phyloP scores from a whole-genome alignment of 1,140 invertebrate species.

The Muscidifurax raptorellus region DNA sequence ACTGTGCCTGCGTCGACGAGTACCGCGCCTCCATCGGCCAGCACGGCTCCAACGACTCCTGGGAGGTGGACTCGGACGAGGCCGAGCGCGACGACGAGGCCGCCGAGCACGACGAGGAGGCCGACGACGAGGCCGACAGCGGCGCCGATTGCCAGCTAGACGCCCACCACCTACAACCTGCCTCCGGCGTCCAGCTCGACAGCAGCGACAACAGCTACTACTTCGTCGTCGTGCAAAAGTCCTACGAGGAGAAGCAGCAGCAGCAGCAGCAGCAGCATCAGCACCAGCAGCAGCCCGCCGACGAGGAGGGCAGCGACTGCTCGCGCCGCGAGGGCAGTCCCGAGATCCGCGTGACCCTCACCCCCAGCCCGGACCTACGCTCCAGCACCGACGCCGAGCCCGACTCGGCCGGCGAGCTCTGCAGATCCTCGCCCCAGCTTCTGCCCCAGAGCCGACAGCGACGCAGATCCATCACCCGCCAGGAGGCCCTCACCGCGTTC shows the following conservation, averaged over 20 bases:
- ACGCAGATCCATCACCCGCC: slow-evolving; percentile 79
- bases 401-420: slow-evolving; percentile 46
- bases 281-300: not conserved
- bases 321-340: slow-evolving; percentile 70
- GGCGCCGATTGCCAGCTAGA: slow-evolving; percentile 42
- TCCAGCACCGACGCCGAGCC: slow-evolving; percentile 42
- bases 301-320: slow-evolving; percentile 62
- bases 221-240: slow-evolving; percentile 47
- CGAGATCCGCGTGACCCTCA: slow-evolving; percentile 83
- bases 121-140: slow-evolving; percentile 47
- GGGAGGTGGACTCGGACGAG: slow-evolving; percentile 67
- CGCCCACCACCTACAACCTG: no score
- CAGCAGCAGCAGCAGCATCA: no score
- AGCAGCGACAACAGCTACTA: slow-evolving; percentile 60
- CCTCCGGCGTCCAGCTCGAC: slow-evolving; percentile 64
- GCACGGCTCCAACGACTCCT: slow-evolving; percentile 58
- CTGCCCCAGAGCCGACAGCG: slow-evolving; percentile 62
- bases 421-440: slow-evolving; percentile 48
- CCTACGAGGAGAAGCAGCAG: not conserved
- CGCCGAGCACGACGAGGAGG: slow-evolving; percentile 68
- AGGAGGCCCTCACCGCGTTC: slow-evolving; percentile 82
- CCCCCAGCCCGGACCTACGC: slow-evolving; percentile 67
- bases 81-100: slow-evolving; percentile 64
- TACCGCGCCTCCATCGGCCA: slow-evolving; percentile 55
- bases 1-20: slow-evolving; percentile 74